A percentile compares a stretch with the other conserved stretches of the same genome.
Conservation (phyloP, 2,888 invertebrate genomes). For the Lydus trimaculatus region DNA sequence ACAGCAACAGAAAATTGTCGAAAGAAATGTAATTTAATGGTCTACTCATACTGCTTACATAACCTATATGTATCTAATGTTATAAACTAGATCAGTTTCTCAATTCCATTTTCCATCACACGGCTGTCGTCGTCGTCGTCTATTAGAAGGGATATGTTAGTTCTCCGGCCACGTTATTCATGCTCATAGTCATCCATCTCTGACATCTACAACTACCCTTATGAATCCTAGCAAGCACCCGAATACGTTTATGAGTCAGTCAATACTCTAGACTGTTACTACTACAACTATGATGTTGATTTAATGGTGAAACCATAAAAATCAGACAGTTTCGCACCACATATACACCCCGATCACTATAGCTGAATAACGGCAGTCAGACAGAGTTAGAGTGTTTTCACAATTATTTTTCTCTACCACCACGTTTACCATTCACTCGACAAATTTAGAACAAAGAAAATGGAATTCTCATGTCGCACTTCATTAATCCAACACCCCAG, state of each 20-base stretch:
- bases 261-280: slow-evolving; percentile 9
- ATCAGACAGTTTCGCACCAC: background rate
- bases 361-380: background rate
- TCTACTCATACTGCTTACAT: background rate
- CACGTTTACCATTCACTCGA: background rate
- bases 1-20: background rate
- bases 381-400: background rate
- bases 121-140: background rate
- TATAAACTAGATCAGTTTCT: background rate
- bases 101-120: background rate
- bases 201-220: slow-evolving; percentile 48
- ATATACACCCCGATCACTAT: background rate
- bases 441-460: slow-evolving; percentile 14
- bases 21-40: background rate
- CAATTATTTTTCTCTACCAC: background rate
- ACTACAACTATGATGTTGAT: background rate
- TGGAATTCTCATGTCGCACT: slow-evolving; percentile 17
- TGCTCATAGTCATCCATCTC: slow-evolving; percentile 47
- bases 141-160: slow-evolving; percentile 30
- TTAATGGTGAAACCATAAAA: background rate
- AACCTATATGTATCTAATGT: background rate
- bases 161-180: slow-evolving; percentile 37
- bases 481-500: slow-evolving; percentile 7
- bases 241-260: slow-evolving; percentile 38
- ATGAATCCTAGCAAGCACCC: slow-evolving; percentile 40